Base-by-base conservation (phyloP, 2,797 vertebrate species). In the Halcyon chelicuti region DNA sequence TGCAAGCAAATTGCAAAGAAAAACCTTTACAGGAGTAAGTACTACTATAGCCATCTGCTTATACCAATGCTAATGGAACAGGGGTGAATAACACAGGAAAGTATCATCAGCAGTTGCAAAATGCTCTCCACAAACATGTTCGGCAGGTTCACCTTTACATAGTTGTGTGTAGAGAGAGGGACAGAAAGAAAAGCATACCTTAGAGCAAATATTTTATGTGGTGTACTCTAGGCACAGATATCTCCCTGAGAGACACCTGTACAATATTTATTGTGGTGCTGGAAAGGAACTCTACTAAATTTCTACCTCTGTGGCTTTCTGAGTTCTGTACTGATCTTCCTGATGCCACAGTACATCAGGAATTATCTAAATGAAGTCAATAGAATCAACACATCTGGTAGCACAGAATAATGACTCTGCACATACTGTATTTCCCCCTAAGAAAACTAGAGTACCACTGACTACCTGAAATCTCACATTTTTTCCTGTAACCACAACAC, bases 201-300 rank as follows among this genome's bases (percentile, higher is more conserved):
- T 25, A 16, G 13, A 13, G 18, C 51, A 61, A 88, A 23, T 12
- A n/a, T 39, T 81, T 74, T 39, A 2, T 25, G 13, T 55, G 25
- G 14, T 52, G 11, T 19, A 7, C 19, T 70, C 25, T 26, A 44
- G 47, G 55, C 51, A 60, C 11, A 40, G 42, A 21, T 61, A 71
- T 5, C 13, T 20, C 35, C 37, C 28, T 54, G n/a, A 75, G 67
- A 89, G 4, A n/a, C 22, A 70, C 9, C 19, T 37, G 5, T 47
- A 23, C 9, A 72, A 58, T 26, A 93, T 78, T 74, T 65, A 20
- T 19, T 57, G 33, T 44, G 17, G 44, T 37, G 33, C 20, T 40
- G 33, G 54, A 58, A 86, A 88, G 62, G 19, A 55, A 15, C 1
- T 4, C 0, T 0, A 71, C 5, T 3, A 44, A 72, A 47, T 70